Base-by-base conservation (phyloP, 1,140 invertebrate species). In the Dolichoris vasculosae region DNA sequence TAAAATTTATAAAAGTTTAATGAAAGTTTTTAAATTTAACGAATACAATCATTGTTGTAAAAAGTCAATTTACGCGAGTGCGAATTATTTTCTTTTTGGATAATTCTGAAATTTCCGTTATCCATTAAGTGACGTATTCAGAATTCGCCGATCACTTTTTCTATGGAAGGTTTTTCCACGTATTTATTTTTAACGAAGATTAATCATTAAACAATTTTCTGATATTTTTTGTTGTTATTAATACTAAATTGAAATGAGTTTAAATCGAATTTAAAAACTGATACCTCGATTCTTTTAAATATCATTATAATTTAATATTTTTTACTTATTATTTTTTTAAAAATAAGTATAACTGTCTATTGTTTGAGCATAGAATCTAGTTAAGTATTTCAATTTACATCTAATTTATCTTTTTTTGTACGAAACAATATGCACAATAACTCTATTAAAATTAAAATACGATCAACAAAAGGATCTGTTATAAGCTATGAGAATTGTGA, bases 201-300 rank as follows among this genome's bases (percentile, higher is more conserved):
- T 73, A 51, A 75, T 82, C 59, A 67, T 48, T 71, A 51, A 26
- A n/a, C 20, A 40, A 26, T 71, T 35, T 55, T 35, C 15, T 40
- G 35, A 11, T 20, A 43, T 9, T 63, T 46, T 59, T 26, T 55
- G 79, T 26, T 55, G 79, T 35, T 71, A n/a, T 82, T 71, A 73
- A n/a, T 46, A 20, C 17, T 51, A 48, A 82, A 82, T 46, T 48
- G 30, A 82, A 82, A 30, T n/a, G 40, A 51, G 35, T 82, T 59
- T 38, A 23, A 82, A n/a, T 7, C 71, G 20, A 71, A 23, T 46
- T n/a, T n/a, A 73, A 82, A 55, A n/a, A n/a, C 48, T 40, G 32
- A 38, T n/a, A 32, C 35, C n/a, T 59, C 30, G 59, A 32, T 35
- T 59, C 43, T 23, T 75, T 83, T 9, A n/a, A 55, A 38, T 23